Evolutionary conservation across 2,888 invertebrate genomes (phyloP).

Genomic region (Troglohyphantes excavatus): DNA sequence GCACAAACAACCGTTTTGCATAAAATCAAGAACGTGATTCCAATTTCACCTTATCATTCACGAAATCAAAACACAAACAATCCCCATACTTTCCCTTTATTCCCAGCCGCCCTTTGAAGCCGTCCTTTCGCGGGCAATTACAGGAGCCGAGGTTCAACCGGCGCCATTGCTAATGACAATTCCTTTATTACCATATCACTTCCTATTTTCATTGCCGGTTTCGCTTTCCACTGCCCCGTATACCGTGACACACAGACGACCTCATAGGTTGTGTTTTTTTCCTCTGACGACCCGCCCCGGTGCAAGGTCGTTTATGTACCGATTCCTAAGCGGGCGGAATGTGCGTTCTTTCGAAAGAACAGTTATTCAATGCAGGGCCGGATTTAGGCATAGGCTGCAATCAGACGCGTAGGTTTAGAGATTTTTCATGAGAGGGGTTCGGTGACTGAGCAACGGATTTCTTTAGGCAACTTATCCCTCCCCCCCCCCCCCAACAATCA

Average conservation of each 20-base stretch:
- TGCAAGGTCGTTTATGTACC: not conserved
- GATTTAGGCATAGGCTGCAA: no score
- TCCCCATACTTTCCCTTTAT: no score
- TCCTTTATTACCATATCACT: conserved; percentile 44
- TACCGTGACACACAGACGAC: conserved; percentile 59
- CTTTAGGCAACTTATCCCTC: no score
- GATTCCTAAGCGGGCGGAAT: not conserved
- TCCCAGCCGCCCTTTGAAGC: not conserved
- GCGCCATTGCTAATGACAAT: conserved; percentile 26
- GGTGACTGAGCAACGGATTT: no score
- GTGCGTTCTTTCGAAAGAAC: no score
- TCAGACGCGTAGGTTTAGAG: no score
- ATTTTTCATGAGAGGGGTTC: no score
- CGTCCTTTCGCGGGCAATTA: not conserved
- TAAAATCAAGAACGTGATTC: no score
- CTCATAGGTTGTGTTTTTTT: conserved; percentile 1
- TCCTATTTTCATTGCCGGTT: conserved; percentile 49
- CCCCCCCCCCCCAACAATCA: not conserved
- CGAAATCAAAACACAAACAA: no score
- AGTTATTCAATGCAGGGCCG: no score
- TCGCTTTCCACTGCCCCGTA: conserved; percentile 22
- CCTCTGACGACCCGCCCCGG: not conserved
- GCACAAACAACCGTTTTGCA: no score
- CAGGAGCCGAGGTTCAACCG: not conserved
- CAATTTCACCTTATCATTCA: no score